Evolutionary conservation across 2,797 vertebrate genomes (phyloP).

Genomic region (Garrulus glandarius): DNA sequence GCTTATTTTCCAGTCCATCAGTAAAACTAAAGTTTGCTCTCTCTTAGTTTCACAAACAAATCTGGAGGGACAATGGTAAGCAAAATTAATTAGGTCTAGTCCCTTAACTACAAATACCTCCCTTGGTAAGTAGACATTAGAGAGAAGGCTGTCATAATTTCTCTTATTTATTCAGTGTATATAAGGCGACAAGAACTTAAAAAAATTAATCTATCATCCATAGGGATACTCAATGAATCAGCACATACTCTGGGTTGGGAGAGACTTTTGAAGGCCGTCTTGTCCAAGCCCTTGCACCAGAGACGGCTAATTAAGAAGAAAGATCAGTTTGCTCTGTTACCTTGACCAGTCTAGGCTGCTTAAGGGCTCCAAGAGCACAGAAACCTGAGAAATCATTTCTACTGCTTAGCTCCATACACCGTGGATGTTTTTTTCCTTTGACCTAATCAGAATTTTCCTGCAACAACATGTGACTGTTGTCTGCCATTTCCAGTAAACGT

Average conservation of each 20-base stretch:
- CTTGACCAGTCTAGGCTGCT: background rate
- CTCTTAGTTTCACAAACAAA: background rate
- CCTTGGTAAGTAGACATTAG: background rate
- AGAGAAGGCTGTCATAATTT: background rate
- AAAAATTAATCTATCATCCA: background rate
- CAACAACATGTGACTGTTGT: background rate
- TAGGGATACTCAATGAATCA: background rate
- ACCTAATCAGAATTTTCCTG: background rate
- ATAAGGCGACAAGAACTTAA: background rate
- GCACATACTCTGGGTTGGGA: background rate
- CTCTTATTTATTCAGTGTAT: background rate
- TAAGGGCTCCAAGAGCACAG: background rate
- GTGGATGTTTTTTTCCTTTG: background rate
- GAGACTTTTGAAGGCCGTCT: background rate
- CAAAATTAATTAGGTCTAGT: constrained; percentile 1
- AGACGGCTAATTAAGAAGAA: background rate
- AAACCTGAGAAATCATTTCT: background rate
- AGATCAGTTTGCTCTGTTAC: background rate
- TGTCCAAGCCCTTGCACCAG: background rate
- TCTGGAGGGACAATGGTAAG: background rate
- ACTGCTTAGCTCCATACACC: background rate
- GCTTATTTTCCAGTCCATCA: constrained; percentile 33
- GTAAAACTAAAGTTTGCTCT: background rate
- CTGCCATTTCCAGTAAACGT: background rate
- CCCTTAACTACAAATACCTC: background rate